A percentile compares a stretch with the other conserved stretches of the same genome.
These are phyloP conservation scores for Ursus arctos DNA, from an alignment of 2,113 vertebrate genomes.

Conservation along the genomic window DNA sequence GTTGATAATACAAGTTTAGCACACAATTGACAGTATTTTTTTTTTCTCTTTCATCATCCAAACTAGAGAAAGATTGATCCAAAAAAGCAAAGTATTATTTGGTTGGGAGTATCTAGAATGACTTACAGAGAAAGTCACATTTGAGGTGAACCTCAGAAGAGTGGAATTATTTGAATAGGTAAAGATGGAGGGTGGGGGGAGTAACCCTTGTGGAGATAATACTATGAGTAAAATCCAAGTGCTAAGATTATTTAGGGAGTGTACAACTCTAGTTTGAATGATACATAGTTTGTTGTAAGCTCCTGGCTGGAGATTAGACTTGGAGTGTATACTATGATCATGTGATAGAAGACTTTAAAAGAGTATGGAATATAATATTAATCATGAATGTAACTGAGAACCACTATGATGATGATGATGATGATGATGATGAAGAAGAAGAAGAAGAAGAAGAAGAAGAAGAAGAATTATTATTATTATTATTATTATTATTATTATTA, in stretches of 20 bases:
- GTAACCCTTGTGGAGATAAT: not conserved
- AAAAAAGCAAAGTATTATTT: not conserved
- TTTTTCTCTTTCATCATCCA: not conserved
- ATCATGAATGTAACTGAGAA: not conserved
- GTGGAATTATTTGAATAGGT: not conserved
- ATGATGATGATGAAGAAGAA: not conserved
- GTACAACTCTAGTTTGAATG: not conserved
- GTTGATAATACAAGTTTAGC: not conserved
- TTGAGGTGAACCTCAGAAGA: not conserved
- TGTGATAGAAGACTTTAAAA: not conserved
- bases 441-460: no score
- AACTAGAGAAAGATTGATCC: not conserved
- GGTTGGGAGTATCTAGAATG: not conserved
- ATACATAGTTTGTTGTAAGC: not conserved
- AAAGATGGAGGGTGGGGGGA: not conserved
- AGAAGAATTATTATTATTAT: no score
- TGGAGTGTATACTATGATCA: not conserved
- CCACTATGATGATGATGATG: not conserved
- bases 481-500: no score
- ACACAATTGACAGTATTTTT: not conserved
- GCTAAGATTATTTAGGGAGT: not conserved
- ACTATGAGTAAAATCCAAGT: not conserved
- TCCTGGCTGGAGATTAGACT: not conserved
- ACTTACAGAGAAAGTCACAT: not conserved
- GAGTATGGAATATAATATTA: not conserved